Base-by-base conservation (phyloP, 2,113 vertebrate genomes). In the Fulica atra region DNA sequence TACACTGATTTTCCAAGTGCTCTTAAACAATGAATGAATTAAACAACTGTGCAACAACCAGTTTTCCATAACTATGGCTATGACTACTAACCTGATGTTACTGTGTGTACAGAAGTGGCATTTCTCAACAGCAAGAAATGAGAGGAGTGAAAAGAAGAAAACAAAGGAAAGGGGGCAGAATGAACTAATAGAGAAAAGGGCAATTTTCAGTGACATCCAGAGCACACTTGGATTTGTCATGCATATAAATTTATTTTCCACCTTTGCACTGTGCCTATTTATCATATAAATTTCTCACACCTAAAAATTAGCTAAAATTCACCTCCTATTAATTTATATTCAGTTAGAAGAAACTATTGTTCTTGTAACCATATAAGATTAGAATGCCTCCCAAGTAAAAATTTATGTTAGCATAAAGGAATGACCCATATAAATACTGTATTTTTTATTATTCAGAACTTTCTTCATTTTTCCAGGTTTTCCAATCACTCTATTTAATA, bases 401-500 rank as follows among this genome's bases (percentile, higher is more conserved):
- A 60, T 61, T 88, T 90, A 77, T 88, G 80, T 88, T 92, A 90
- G 76, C 86, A 78, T 96, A 88, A 92, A 96, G 88, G 60, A 94
- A 96, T 97, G 93, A 95, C 89, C 94, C 93, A 96, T 92, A 92
- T 95, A 96, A 96, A 96, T 88, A 94, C 64, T 56, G 20, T 69
- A 86, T 95, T 94, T 96, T 94, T 96, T 96, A 94, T 94, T 94
- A 95, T 96, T 96, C 79, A 93, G 66, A 92, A 74, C 63, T 94
- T 91, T 74, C 68, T 96, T 90, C 10, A 64, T 82, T 95, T 96
- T 89, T 84, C 46, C 56, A 87, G 36, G 79, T 89, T 94, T 90
- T 42, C 86, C 69, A 73, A 91, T 59, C 77, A 94, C 77, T 79
- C 61, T 57, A 35, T 38, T 97, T 93, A 94, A 86, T 94, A 91